Evolutionary conservation across 1,140 invertebrate species (phyloP).

Genomic region (Ericerus pela): DNA sequence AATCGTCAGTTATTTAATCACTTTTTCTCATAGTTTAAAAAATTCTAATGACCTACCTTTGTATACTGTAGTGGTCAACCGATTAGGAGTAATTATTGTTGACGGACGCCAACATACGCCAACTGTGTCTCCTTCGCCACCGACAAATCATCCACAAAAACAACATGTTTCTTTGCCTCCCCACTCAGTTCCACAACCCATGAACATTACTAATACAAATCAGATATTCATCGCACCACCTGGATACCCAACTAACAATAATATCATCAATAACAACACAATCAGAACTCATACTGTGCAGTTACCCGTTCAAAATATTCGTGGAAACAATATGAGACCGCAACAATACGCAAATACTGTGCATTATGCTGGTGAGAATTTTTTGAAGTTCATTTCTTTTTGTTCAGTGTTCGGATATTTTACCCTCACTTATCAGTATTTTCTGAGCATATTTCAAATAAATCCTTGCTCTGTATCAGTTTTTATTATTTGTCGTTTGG

Average conservation of each 20-base stretch:
- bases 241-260: neutral
- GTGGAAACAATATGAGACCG: neutral
- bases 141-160: constrained; percentile 8
- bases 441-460: no score
- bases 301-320: neutral
- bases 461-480: no score
- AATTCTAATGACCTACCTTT: no score
- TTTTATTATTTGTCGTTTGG: no score
- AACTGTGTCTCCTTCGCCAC: constrained; percentile 18
- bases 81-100: constrained; percentile 57
- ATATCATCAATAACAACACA: no score
- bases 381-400: neutral
- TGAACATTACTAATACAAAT: constrained; percentile 11
- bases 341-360: neutral
- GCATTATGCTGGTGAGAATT: neutral
- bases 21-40: neutral
- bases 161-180: constrained; percentile 1
- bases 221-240: constrained; percentile 15
- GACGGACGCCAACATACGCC: constrained; percentile 49
- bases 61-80: constrained; percentile 41
- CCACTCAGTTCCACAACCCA: constrained; percentile 10
- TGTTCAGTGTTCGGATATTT: no score
- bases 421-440: no score
- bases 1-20: constrained; percentile 16
- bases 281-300: neutral